A percentile compares a stretch with the other conserved stretches of the same genome.
These are phyloP conservation scores for Melikaiella ostensackeni DNA, from an alignment of 2,888 invertebrate species.

Conservation along the genomic window DNA sequence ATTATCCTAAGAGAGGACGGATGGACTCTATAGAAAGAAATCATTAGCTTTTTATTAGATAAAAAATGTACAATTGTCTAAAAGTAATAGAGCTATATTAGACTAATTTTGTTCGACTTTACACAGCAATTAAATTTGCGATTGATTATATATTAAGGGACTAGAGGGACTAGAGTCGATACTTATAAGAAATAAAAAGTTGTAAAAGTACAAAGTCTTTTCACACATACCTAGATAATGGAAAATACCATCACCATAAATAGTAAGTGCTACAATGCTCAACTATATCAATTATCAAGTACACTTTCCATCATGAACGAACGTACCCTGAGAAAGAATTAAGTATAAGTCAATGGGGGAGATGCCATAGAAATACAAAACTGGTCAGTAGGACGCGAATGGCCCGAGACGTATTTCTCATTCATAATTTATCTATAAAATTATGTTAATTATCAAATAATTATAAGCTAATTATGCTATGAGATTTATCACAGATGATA, in stretches of 20 bases:
- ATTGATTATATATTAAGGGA: slow-evolving; percentile 67
- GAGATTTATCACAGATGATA: slow-evolving; percentile 79
- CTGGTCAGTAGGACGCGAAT: slow-evolving; percentile 66
- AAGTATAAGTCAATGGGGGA: slow-evolving; percentile 74
- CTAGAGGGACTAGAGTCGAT: slow-evolving; percentile 74
- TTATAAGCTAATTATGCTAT: slow-evolving; percentile 58
- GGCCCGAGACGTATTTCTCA: slow-evolving; percentile 71
- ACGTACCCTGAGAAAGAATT: slow-evolving; percentile 52
- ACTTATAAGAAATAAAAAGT: slow-evolving; percentile 53
- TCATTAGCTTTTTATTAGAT: slow-evolving; percentile 73
- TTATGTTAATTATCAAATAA: slow-evolving; percentile 65
- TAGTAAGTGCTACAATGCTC: slow-evolving; percentile 51
- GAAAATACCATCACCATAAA: slow-evolving; percentile 71
- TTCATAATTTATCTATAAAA: slow-evolving; percentile 56
- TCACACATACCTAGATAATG: slow-evolving; percentile 64
- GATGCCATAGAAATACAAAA: slow-evolving; percentile 72
- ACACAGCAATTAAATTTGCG: slow-evolving; percentile 73
- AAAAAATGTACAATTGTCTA: slow-evolving; percentile 76
- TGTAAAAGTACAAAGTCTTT: slow-evolving; percentile 57
- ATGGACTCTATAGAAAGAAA: slow-evolving; percentile 51
- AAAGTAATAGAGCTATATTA: slow-evolving; percentile 74
- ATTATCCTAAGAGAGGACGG: slow-evolving; percentile 34
- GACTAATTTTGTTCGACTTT: slow-evolving; percentile 75
- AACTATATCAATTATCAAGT: slow-evolving; percentile 38
- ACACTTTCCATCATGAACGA: slow-evolving; percentile 37